Conservation (phyloP, 1,140 invertebrate genomes). For the Bacillus rossius region DNA sequence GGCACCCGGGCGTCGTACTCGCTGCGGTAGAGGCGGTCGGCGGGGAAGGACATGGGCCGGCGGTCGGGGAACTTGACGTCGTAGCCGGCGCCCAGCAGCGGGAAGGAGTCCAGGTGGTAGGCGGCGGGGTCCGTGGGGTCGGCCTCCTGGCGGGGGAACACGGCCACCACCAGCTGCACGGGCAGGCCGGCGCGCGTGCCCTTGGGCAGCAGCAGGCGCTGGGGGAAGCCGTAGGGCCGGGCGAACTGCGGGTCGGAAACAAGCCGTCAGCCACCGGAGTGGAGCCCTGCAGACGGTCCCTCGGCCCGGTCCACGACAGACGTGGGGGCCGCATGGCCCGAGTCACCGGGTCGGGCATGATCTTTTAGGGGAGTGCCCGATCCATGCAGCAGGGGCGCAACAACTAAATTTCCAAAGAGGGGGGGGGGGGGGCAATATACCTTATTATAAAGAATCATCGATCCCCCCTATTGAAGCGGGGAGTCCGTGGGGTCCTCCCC, state of each 20-base stretch:
- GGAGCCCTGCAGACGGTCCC: too few species aligned
- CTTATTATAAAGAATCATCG: too few species aligned
- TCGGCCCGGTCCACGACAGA: too few species aligned
- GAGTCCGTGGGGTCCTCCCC: too few species aligned
- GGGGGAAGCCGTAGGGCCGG: slow-evolving; percentile 49
- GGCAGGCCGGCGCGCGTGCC: slow-evolving; percentile 56
- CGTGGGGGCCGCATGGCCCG: too few species aligned
- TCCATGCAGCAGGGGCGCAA: too few species aligned
- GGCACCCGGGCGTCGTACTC: slow-evolving; percentile 2
- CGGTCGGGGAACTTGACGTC: slow-evolving; percentile 40
- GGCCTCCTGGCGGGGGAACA: slow-evolving; percentile 38
- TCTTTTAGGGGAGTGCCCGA: too few species aligned
- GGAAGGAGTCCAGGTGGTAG: slow-evolving; percentile 30
- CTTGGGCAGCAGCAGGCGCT: slow-evolving; percentile 58
- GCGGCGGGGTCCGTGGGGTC: slow-evolving; percentile 28
- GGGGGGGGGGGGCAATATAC: too few species aligned
- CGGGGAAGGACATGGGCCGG: slow-evolving; percentile 58
- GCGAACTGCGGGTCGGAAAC: slow-evolving; percentile 13
- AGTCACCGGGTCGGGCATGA: too few species aligned
- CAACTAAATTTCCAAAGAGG: too few species aligned
- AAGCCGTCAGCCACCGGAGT: too few species aligned
- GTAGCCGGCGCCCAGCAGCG: slow-evolving; percentile 22
- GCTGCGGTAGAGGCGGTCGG: slow-evolving; percentile 47
- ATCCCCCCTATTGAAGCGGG: too few species aligned
- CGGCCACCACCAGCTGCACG: slow-evolving; percentile 51